Base-by-base conservation (phyloP, 2,113 vertebrate species). In the Pseudopipra pipra region DNA sequence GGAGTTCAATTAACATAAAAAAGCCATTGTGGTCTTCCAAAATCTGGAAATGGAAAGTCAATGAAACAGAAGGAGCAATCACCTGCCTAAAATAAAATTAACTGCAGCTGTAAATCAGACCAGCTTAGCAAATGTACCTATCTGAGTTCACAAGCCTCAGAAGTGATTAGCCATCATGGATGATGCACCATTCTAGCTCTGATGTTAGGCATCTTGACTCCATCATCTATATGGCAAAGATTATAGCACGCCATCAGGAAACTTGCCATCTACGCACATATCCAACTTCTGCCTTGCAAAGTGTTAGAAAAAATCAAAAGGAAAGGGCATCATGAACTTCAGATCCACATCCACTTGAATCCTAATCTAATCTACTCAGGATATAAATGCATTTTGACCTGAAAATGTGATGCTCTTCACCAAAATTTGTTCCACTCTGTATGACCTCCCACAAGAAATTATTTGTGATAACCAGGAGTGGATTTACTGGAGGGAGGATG, bases 1-100 rank as follows among this genome's bases (percentile, higher is more conserved):
- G 5, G 67, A 95, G 93, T 92, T 66, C 77, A 97, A 97, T 97
- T 97, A 98, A 70, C 92, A 95, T 75, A 95, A 97, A 97, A 96
- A 96, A 96, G 56, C 85, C 94, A 93, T 78, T 81, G 51, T 92
- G 74, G 85, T 95, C 88, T 94, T 95, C 88, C 95, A 93, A 85
- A 84, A 74, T 39, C 23, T 79, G 52, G 74, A 76, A 95, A 77
- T 54, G 22, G 84, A 70, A 90, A 89, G 70, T 14, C 80, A 72
- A 7, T 84, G 77, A 52, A 96, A 77, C 55, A 76, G 79, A 96
- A 86, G 58, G 62, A 93, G 66, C 72, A 66, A 84, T 87, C 87
- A 85, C 90, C 68, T 75, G 63, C 49, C 70, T 73, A 68, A 76
- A 92, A 94, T 75, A 85, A 71, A 85, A 70, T 68, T 35, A 78